Base-by-base conservation (phyloP, 1,140 invertebrate species). In the Heliconius melpomene region DNA sequence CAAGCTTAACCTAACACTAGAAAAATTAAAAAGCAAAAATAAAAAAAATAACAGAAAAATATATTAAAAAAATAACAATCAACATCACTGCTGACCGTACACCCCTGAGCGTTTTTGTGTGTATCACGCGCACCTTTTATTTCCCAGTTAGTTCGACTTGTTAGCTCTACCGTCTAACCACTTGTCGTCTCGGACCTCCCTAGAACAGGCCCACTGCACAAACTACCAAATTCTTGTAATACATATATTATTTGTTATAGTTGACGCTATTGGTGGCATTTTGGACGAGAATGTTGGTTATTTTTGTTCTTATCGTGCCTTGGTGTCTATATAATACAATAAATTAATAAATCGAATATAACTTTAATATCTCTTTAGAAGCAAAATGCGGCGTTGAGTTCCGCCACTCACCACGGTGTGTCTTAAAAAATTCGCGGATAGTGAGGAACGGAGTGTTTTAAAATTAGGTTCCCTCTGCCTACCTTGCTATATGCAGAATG, bases 71-170 rank as follows among this genome's bases (percentile, higher is more conserved):
- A n/a, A 11, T 7, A n/a, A n/a, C n/a, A n/a, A 57, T n/a, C n/a
- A 57, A 57, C n/a, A 2, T 23, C 60, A 7, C 23, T 66, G 60
- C 60, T 16, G 26, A 66, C 60, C 23, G 86, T 40, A 20, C 50
- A 40, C 76, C 72, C 52, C 84, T 36, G 85, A 83, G 78, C 83
- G 86, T 83, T 83, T 83, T 84, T 83, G 85, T 85, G 85, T 84
- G 86, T 79, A 86, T 86, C 87, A 86, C 85, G 86, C 86, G 83
- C 78, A 83, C 75, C 84, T 85, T 88, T 87, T 87, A 87, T 85
- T 85, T 86, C 83, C 85, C 83, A 82, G 86, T 89, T 86, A 89
- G 87, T 84, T 84, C 82, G 85, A 85, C 88, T 89, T 90, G 87
- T 89, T 88, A 85, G 88, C 82, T 85, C 72, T 84, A 82, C 83